Evolutionary conservation across 2,113 vertebrate genomes (phyloP).

Genomic region (Lonchura striata): DNA sequence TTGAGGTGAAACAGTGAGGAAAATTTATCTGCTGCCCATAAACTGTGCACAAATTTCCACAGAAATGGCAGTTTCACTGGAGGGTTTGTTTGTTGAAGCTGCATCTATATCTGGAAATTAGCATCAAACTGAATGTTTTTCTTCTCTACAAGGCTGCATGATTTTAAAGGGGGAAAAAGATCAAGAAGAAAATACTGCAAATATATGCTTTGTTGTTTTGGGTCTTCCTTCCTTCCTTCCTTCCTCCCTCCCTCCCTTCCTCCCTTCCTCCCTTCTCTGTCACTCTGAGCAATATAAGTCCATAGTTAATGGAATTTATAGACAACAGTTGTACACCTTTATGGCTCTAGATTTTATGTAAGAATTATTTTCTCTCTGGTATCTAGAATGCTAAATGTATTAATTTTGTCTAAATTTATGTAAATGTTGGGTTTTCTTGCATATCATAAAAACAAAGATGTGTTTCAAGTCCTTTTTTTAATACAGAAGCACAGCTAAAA

Average conservation of each 20-base stretch:
- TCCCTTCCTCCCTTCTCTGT: neutral
- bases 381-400: neutral
- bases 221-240: neutral
- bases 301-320: neutral
- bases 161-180: neutral
- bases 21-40: neutral
- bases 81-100: conserved; percentile 24
- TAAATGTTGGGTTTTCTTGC: neutral
- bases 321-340: neutral
- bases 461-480: neutral
- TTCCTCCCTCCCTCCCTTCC: neutral
- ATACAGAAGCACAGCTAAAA: neutral
- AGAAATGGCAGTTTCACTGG: conserved; percentile 20
- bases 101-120: conserved; percentile 13
- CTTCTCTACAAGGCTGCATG: neutral
- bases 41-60: neutral
- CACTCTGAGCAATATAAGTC: neutral
- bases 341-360: neutral
- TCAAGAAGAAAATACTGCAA: neutral
- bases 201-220: neutral
- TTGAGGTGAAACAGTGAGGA: conserved; percentile 2
- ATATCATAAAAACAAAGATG: neutral
- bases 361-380: neutral
- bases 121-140: conserved; percentile 14
- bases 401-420: neutral